Percentiles rank a stretch among this genome's conserved stretches.
Evolutionary conservation across 2,113 vertebrate species (phyloP).

Genomic region (Chinchilla lanigera): DNA sequence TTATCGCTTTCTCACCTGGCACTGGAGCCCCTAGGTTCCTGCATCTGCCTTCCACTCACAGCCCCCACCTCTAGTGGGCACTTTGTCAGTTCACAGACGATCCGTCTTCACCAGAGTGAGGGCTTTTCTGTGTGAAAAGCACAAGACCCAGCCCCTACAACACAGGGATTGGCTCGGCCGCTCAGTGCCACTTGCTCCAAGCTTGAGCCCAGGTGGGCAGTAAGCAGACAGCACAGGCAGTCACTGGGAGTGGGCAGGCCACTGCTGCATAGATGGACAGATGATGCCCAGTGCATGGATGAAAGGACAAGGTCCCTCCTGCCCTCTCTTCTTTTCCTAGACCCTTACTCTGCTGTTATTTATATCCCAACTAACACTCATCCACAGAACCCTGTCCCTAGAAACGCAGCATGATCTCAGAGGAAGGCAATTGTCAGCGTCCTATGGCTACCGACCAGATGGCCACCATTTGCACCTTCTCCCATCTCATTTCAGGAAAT

Average conservation of each 20-base stretch:
- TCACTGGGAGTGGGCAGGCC: background rate
- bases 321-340: background rate
- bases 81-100: background rate
- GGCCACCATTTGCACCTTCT: background rate
- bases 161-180: background rate
- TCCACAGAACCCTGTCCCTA: background rate
- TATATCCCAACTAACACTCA: background rate
- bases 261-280: accelerated
- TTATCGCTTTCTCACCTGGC: background rate
- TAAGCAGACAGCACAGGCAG: accelerated
- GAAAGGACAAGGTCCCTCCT: background rate
- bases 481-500: background rate
- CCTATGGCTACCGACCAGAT: background rate
- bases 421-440: background rate
- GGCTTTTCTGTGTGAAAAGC: accelerated
- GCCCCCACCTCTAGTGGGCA: background rate
- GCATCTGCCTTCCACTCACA: background rate
- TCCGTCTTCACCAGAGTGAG: background rate
- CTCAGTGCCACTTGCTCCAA: accelerated
- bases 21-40: background rate
- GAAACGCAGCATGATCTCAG: background rate
- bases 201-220: accelerated
- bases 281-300: background rate
- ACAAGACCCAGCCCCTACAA: background rate
- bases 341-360: background rate